These are phyloP conservation scores for Tiliacea aurago DNA, from an alignment of 2,888 invertebrate species.

Conservation along the genomic window DNA sequence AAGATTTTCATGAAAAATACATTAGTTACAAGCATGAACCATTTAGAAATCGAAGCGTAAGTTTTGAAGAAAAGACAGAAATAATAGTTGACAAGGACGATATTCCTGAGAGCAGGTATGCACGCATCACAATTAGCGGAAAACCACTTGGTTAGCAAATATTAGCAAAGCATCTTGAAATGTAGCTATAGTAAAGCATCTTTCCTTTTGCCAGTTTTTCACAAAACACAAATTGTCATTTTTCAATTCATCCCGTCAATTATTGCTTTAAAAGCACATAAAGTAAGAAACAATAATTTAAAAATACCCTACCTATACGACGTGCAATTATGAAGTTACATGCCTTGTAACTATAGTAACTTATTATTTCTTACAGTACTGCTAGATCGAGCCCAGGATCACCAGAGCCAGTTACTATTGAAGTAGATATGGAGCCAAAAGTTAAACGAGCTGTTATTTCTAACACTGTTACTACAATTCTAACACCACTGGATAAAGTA, in stretches of 20 bases:
- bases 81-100: constrained; percentile 81
- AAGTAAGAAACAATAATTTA: not conserved
- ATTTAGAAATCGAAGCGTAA: constrained; percentile 94
- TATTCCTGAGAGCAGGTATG: constrained; percentile 83
- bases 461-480: constrained; percentile 80
- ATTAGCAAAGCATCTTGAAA: constrained; percentile 57
- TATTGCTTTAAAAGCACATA: not conserved
- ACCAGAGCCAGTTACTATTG: constrained; percentile 83
- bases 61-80: constrained; percentile 92
- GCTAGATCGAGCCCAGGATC: constrained; percentile 93
- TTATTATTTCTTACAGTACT: constrained; percentile 78
- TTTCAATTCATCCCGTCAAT: constrained; percentile 19
- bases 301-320: not conserved
- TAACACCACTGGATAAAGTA: constrained; percentile 88
- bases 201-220: constrained; percentile 39
- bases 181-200: constrained; percentile 43
- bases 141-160: constrained; percentile 56
- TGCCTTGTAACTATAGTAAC: not conserved
- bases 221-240: constrained; percentile 18
- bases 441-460: constrained; percentile 76
- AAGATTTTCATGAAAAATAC: constrained; percentile 95
- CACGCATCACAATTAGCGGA: constrained; percentile 67
- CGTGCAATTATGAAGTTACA: not conserved
- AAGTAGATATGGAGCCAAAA: constrained; percentile 77
- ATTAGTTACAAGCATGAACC: constrained; percentile 93